phyloP scores from a whole-genome alignment of 2,888 invertebrate species.

The Netelia melanura region DNA sequence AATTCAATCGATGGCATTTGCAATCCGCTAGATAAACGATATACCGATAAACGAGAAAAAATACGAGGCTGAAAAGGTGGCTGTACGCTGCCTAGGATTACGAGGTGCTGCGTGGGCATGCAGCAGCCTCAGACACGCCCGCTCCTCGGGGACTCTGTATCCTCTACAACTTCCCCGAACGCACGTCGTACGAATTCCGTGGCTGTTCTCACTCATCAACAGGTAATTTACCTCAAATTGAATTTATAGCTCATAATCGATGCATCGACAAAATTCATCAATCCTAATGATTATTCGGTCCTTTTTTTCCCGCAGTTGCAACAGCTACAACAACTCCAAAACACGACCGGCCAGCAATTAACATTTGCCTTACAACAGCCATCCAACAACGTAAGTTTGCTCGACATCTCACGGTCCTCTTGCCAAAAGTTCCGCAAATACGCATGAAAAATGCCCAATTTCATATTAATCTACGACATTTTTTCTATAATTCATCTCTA shows the following conservation, averaged over 20 bases:
- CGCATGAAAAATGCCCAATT: neutral
- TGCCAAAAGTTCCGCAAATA: neutral
- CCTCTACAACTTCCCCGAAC: constrained; percentile 85
- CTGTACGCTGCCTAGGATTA: constrained; percentile 84
- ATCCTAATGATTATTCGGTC: neutral
- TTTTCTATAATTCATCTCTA: neutral
- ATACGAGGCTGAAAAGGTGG: constrained; percentile 82
- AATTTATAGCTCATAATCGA: neutral
- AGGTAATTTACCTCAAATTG: constrained; percentile 73
- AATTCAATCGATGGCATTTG: neutral
- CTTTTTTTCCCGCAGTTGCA: constrained; percentile 77
- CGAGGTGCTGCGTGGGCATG: constrained; percentile 85
- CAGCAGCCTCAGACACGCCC: constrained; percentile 85
- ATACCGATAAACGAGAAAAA: constrained; percentile 17
- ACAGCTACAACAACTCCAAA: constrained; percentile 83
- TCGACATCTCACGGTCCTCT: neutral
- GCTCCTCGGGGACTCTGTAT: constrained; percentile 85
- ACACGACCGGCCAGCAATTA: constrained; percentile 81
- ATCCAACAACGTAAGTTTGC: constrained; percentile 80
- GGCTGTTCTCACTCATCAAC: constrained; percentile 83
- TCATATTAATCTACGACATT: neutral
- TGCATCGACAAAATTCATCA: neutral
- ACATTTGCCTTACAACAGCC: constrained; percentile 84
- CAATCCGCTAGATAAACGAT: constrained; percentile 42
- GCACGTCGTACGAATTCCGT: constrained; percentile 83